Conservation (phyloP, 1,140 invertebrate species). For the Drosophila guanche region DNA sequence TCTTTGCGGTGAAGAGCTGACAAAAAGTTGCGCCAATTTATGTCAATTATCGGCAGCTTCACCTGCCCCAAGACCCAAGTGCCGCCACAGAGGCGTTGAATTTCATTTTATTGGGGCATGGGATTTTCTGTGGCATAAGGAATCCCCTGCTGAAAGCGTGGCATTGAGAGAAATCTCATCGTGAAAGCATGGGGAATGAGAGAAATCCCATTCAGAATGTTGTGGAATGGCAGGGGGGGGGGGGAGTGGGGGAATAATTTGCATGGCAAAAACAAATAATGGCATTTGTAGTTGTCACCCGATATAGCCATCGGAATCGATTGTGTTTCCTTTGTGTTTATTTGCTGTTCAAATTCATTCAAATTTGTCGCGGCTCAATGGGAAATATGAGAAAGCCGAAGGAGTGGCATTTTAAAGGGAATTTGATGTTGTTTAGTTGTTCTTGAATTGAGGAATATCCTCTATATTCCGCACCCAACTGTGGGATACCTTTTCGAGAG, state of each 20-base stretch:
- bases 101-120: conserved; percentile 12
- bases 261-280: conserved; percentile 39
- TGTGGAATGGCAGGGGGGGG: too few species aligned
- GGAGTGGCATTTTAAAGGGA: not conserved
- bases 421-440: too few species aligned
- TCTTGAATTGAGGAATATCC: too few species aligned
- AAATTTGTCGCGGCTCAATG: conserved; percentile 41
- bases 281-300: conserved; percentile 44
- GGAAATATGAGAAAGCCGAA: conserved; percentile 27
- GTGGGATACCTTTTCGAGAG: too few species aligned
- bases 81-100: conserved; percentile 23
- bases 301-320: conserved; percentile 15
- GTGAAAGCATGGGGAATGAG: not conserved
- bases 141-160: conserved; percentile 20
- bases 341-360: conserved; percentile 13
- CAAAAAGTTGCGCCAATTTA: conserved; percentile 80
- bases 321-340: conserved; percentile 9
- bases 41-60: conserved; percentile 76
- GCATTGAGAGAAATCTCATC: conserved; percentile 22
- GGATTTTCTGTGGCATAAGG: not conserved
- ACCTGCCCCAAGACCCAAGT: conserved; percentile 27
- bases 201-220: too few species aligned
- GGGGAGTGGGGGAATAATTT: conserved; percentile 26
- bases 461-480: too few species aligned
- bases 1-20: conserved; percentile 71